A percentile compares a stretch with the other conserved stretches of the same genome.
Evolutionary conservation across 2,888 invertebrate genomes (phyloP).

Genomic region (Hydrotaea diabolus): DNA sequence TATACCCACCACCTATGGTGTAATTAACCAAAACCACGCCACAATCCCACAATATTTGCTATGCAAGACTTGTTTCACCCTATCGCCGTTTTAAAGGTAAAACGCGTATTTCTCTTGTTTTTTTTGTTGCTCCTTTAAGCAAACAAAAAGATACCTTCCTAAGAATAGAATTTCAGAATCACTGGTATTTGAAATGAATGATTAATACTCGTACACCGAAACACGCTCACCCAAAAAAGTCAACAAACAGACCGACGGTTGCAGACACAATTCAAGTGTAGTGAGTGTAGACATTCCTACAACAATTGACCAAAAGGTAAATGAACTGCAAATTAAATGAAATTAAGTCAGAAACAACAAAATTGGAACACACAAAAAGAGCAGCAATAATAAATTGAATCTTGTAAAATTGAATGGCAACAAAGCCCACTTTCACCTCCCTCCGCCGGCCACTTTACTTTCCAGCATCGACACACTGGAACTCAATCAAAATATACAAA

Average conservation of each 20-base stretch:
- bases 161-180: constrained; percentile 15
- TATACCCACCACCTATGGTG: too few species aligned
- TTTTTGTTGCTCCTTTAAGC: too few species aligned
- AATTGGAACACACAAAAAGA: constrained; percentile 7
- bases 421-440: background rate
- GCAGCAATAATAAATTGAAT: background rate
- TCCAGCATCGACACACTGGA: background rate
- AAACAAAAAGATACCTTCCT: constrained; percentile 1
- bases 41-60: constrained; percentile 14
- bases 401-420: background rate
- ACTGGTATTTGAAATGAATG: constrained; percentile 16
- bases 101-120: background rate
- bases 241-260: constrained; percentile 17
- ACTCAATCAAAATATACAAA: background rate
- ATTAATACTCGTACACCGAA: constrained; percentile 6
- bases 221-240: background rate
- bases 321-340: constrained; percentile 30
- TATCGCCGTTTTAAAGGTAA: background rate
- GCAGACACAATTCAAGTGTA: too few species aligned
- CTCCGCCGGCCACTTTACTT: too few species aligned
- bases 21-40: background rate
- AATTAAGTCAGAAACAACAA: constrained; percentile 9
- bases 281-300: background rate
- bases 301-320: constrained; percentile 25
- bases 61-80: constrained; percentile 5